These are phyloP conservation scores for Gasterosteus nipponicus DNA, from an alignment of 2,113 vertebrate genomes.

Conservation along the genomic window DNA sequence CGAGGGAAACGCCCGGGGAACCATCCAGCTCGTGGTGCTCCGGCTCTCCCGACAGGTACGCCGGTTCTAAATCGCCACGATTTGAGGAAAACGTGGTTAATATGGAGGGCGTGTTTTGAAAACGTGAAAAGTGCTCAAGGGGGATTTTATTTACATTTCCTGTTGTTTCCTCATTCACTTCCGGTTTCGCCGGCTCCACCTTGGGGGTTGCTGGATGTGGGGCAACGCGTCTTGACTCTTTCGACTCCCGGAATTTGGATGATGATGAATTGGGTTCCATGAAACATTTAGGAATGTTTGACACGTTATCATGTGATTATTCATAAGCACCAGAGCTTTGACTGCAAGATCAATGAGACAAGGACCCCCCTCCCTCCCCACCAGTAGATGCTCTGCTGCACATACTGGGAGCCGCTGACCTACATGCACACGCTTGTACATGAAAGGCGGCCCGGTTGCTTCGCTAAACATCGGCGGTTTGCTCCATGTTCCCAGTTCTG, in stretches of 20 bases:
- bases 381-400: not conserved
- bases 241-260: not conserved
- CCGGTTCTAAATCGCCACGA: not conserved
- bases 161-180: not conserved
- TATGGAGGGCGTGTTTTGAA: too few species aligned
- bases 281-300: constrained; percentile 35
- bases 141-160: not conserved
- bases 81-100: too few species aligned
- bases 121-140: too few species aligned
- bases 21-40: constrained; percentile 91
- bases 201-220: constrained; percentile 16
- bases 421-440: constrained; percentile 18
- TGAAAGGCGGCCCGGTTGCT: not conserved
- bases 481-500: not conserved
- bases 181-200: not conserved
- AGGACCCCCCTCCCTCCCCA: not conserved
- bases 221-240: constrained; percentile 22
- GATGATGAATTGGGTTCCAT: constrained; percentile 27
- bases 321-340: constrained; percentile 37
- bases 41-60: constrained; percentile 58
- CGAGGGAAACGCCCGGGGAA: constrained; percentile 91
- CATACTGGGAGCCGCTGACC: constrained; percentile 16
- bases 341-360: constrained; percentile 32
- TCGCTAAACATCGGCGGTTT: not conserved
- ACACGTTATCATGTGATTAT: constrained; percentile 11